phyloP scores from a whole-genome alignment of 2,888 invertebrate genomes.

The Coronaproctus castanopsis region DNA sequence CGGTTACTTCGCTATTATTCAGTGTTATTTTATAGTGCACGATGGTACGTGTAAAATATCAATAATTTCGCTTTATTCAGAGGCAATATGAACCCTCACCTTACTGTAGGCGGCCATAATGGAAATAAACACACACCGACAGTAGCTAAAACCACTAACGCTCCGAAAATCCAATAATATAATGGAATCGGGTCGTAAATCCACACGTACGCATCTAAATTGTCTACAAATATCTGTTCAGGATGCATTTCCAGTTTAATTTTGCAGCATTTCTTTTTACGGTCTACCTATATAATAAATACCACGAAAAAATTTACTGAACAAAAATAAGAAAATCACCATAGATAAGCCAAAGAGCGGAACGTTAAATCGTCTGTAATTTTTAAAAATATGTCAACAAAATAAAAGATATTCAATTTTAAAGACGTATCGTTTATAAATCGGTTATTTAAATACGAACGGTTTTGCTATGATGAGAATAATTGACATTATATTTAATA shows the following conservation, averaged over 20 bases:
- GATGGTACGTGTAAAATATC: too few species aligned
- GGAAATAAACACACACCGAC: conserved; percentile 94
- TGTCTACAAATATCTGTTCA: conserved; percentile 83
- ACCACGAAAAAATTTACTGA: neutral
- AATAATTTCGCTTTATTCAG: too few species aligned
- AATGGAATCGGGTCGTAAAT: conserved; percentile 91
- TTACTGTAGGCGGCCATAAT: conserved; percentile 88
- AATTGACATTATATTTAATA: too few species aligned
- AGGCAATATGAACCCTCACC: conserved; percentile 29
- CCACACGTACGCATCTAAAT: conserved; percentile 91
- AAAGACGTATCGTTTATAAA: too few species aligned
- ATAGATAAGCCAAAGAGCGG: neutral
- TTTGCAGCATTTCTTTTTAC: conserved; percentile 37
- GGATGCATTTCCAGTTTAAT: conserved; percentile 93
- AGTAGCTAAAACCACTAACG: conserved; percentile 69
- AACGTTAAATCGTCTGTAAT: too few species aligned
- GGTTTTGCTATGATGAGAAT: too few species aligned
- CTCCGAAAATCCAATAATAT: conserved; percentile 86
- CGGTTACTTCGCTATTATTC: too few species aligned
- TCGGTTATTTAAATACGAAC: too few species aligned
- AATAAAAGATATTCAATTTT: too few species aligned
- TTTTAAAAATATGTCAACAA: too few species aligned
- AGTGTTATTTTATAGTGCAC: too few species aligned
- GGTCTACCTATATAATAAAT: conserved; percentile 23
- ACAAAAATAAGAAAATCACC: neutral